Conservation (phyloP, 2,797 vertebrate species). For the Sphenodon punctatus region DNA sequence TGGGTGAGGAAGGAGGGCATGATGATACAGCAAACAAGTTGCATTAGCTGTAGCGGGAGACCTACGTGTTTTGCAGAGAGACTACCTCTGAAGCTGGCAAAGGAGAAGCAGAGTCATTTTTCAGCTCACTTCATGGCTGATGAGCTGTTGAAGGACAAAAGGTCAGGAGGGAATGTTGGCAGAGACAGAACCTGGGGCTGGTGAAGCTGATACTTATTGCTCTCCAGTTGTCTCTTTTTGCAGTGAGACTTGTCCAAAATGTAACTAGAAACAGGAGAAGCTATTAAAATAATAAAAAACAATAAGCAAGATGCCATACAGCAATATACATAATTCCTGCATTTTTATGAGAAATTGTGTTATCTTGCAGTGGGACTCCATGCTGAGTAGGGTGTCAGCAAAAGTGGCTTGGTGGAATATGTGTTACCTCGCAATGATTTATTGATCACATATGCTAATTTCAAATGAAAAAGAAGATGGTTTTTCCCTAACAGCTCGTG, state of each 20-base stretch:
- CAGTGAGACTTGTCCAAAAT: neutral
- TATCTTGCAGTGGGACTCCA: neutral
- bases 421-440: neutral
- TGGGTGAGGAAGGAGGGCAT: neutral
- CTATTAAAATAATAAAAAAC: neutral
- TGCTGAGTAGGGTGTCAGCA: neutral
- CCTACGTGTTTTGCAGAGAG: neutral
- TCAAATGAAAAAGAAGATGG: neutral
- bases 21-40: neutral
- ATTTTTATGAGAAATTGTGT: neutral
- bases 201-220: neutral
- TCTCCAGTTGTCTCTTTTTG: neutral
- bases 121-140: neutral
- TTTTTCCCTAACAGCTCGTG: neutral
- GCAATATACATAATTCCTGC: too few species aligned
- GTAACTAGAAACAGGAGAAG: too few species aligned
- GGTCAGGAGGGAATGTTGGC: neutral
- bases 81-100: neutral
- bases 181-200: neutral
- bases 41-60: too few species aligned
- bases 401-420: neutral
- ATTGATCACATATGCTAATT: neutral
- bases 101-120: neutral
- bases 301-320: neutral
- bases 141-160: slow-evolving; percentile 14